These are phyloP conservation scores for Hyaena hyaena DNA, from an alignment of 2,113 vertebrate species.

Conservation along the genomic window DNA sequence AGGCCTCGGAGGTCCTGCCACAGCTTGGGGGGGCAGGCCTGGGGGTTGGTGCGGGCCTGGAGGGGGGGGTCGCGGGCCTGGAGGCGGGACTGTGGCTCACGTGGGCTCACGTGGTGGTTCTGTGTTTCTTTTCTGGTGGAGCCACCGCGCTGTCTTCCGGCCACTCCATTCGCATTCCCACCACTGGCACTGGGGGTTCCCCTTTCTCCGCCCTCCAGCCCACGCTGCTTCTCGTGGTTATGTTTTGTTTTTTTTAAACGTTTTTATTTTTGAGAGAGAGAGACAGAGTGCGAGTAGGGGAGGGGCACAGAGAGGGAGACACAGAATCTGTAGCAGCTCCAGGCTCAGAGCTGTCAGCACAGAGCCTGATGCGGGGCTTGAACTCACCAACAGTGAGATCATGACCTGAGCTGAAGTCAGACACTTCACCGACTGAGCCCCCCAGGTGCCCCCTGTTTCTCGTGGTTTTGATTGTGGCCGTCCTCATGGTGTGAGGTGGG, in stretches of 20 bases:
- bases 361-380: no score
- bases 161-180: neutral
- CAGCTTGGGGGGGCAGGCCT: neutral
- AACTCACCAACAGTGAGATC: no score
- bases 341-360: no score
- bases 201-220: neutral
- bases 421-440: no score
- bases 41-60: neutral
- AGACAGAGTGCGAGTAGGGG: no score
- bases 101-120: no score
- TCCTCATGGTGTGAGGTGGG: neutral
- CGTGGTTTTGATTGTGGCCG: neutral
- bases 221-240: no score
- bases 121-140: neutral
- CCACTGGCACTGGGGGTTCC: neutral
- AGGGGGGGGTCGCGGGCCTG: neutral
- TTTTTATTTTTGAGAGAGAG: no score
- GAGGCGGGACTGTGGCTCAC: neutral
- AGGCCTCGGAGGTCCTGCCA: neutral
- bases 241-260: no score
- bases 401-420: no score
- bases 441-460: neutral
- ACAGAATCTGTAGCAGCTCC: no score
- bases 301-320: no score
- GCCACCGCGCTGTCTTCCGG: neutral